Conservation (phyloP, 2,113 vertebrate species). For the Gymnocephalus cernua region DNA sequence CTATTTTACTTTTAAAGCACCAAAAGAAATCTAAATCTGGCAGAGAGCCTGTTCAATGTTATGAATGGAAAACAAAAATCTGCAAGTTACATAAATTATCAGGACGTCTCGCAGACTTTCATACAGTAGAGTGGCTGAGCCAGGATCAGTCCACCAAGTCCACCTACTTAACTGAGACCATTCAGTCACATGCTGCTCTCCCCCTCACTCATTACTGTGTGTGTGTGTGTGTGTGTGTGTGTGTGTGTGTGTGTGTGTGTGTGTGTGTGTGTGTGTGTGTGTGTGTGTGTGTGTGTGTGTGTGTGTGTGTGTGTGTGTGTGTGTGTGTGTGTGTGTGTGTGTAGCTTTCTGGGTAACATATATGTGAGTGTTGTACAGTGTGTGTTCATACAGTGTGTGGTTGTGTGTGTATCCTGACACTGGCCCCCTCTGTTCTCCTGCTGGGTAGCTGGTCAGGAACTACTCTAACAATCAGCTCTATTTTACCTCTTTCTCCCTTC, state of each 20-base stretch:
- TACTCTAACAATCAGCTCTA: constrained; percentile 68
- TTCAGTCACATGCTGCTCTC: constrained; percentile 74
- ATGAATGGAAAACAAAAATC: neutral
- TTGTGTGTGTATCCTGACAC: constrained; percentile 58
- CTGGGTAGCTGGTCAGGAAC: constrained; percentile 55
- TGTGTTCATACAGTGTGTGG: constrained; percentile 25
- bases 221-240: constrained; percentile 25
- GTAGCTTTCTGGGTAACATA: constrained; percentile 27
- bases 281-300: constrained; percentile 40
- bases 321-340: constrained; percentile 27
- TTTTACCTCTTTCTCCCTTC: constrained; percentile 50
- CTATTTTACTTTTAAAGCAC: too few relatives aligned
- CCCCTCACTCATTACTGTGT: constrained; percentile 56
- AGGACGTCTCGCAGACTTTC: neutral
- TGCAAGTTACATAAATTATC: neutral
- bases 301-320: constrained; percentile 32
- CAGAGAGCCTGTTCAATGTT: neutral
- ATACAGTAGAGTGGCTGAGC: constrained; percentile 17
- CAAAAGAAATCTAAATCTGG: too few relatives aligned
- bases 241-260: constrained; percentile 43
- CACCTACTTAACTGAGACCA: constrained; percentile 60
- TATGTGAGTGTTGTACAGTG: constrained; percentile 43
- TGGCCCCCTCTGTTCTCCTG: constrained; percentile 68
- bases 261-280: constrained; percentile 32
- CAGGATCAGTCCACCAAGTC: constrained; percentile 50